Evolutionary conservation across 2,113 vertebrate species (phyloP).

Genomic region (Suncus etruscus): DNA sequence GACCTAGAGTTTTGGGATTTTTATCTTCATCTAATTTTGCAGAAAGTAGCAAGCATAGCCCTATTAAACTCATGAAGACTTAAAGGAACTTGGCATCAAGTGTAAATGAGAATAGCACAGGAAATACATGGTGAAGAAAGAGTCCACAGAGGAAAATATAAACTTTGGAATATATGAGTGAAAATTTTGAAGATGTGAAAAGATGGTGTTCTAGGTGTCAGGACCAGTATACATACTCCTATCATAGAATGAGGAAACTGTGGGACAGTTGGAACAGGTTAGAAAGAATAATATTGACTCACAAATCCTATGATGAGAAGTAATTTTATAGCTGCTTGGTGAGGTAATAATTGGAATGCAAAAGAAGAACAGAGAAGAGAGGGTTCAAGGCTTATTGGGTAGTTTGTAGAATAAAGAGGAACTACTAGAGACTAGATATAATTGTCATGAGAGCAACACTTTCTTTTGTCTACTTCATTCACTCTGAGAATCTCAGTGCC

Average conservation of each 20-base stretch:
- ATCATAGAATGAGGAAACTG: not conserved
- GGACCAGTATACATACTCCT: not conserved
- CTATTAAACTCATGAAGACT: constrained; percentile 45
- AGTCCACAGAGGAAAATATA: not conserved
- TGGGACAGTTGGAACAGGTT: not conserved
- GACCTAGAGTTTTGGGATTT: not conserved
- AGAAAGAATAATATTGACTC: constrained; percentile 25
- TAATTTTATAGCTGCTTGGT: not conserved
- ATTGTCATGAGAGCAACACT: not conserved
- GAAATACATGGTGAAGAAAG: not conserved
- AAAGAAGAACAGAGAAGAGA: constrained; percentile 7
- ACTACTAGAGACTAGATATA: not conserved
- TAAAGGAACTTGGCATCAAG: constrained; percentile 16
- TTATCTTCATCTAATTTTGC: constrained; percentile 39
- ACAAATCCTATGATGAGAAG: not conserved
- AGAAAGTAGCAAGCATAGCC: not conserved
- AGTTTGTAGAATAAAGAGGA: not conserved
- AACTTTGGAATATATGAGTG: not conserved
- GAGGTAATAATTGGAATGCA: not conserved
- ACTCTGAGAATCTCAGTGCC: not conserved
- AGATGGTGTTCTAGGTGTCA: not conserved
- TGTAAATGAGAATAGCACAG: not conserved
- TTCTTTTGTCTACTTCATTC: not conserved
- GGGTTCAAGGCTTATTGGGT: not conserved
- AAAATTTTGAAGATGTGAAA: constrained; percentile 6